Conservation (phyloP, 2,113 vertebrate genomes). For the Xerus inauris region DNA sequence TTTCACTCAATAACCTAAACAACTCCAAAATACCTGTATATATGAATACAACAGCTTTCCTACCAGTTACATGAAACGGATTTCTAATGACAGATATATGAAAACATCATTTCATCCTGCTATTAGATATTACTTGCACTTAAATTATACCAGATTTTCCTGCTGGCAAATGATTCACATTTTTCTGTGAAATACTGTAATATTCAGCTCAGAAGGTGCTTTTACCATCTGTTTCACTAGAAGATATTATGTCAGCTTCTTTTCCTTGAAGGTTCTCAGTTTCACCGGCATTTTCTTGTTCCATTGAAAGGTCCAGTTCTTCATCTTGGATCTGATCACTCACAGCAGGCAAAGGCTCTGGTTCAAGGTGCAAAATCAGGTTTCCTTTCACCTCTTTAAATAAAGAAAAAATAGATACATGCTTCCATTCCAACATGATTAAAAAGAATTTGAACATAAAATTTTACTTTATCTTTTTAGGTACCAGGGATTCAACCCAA, state of each 20-base stretch:
- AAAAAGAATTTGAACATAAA: slow-evolving; percentile 29
- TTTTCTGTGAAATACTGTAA: background rate
- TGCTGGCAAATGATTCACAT: background rate
- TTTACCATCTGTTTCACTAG: slow-evolving; percentile 76
- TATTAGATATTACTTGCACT: background rate
- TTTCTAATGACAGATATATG: background rate
- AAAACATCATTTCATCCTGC: background rate
- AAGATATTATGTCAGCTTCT: slow-evolving; percentile 45
- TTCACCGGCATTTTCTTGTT: slow-evolving; percentile 82
- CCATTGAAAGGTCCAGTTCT: slow-evolving; percentile 93
- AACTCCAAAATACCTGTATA: background rate
- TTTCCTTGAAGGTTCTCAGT: background rate
- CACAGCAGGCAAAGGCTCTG: slow-evolving; percentile 91
- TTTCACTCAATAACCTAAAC: background rate
- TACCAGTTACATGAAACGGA: background rate
- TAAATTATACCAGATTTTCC: slow-evolving; percentile 19
- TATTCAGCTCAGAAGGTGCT: background rate
- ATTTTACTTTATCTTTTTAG: no score
- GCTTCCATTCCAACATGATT: slow-evolving; percentile 58
- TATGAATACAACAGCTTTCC: background rate
- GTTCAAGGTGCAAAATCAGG: slow-evolving; percentile 90
- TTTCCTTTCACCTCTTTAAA: slow-evolving; percentile 91
- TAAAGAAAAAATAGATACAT: slow-evolving; percentile 57
- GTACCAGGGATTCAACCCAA: no score
- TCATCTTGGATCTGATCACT: slow-evolving; percentile 88